Evolutionary conservation across 2,888 invertebrate genomes (phyloP).

Genomic region (Cephus spinipes): DNA sequence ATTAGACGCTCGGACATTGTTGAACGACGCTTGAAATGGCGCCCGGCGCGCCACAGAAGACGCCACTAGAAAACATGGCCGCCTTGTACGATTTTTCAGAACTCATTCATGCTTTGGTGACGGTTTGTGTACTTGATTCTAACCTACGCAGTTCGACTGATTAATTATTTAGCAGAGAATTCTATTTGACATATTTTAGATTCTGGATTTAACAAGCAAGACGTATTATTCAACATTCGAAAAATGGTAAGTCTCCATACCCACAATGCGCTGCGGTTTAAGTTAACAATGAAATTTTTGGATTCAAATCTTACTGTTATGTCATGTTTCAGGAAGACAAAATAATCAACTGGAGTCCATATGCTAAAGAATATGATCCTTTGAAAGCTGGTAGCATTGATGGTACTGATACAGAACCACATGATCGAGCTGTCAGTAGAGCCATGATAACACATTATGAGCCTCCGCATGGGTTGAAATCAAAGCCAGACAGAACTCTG

Average conservation of each 20-base stretch:
- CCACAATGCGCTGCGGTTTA: neutral
- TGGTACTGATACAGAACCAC: constrained; percentile 85
- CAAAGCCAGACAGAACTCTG: constrained; percentile 78
- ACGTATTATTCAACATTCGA: neutral
- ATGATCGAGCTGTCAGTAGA: constrained; percentile 81
- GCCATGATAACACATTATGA: constrained; percentile 77
- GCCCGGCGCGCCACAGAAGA: neutral
- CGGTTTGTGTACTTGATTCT: neutral
- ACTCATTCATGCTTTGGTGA: neutral
- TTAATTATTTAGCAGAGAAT: neutral
- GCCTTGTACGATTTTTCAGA: neutral
- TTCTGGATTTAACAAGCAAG: neutral
- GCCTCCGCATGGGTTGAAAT: constrained; percentile 75
- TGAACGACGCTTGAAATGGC: neutral
- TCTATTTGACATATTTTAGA: neutral
- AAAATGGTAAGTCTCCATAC: neutral
- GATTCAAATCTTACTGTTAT: neutral
- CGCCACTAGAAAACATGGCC: neutral
- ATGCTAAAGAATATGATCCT: constrained; percentile 78
- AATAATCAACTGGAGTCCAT: constrained; percentile 68
- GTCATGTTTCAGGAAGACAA: constrained; percentile 25
- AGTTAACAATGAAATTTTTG: neutral
- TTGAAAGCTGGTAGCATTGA: constrained; percentile 89
- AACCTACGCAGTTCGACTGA: neutral
- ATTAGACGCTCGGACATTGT: neutral